phyloP scores from a whole-genome alignment of 2,888 invertebrate genomes.

The Agonopterix heracliana region DNA sequence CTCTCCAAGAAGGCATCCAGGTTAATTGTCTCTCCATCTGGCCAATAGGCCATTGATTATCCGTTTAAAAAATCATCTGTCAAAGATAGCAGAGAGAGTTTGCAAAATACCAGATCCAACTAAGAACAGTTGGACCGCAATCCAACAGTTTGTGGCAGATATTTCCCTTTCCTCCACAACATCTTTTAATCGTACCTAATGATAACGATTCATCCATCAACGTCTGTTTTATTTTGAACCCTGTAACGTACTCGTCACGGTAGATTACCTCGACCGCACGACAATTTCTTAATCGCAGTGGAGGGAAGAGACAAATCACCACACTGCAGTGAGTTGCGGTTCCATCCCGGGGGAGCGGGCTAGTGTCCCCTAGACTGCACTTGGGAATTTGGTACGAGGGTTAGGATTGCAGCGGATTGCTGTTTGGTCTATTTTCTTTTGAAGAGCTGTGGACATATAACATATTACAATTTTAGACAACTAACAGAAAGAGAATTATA shows the following conservation, averaged over 20 bases:
- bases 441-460: too few relatives aligned
- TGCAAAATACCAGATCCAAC: too few relatives aligned
- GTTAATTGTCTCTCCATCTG: too few relatives aligned
- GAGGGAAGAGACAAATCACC: conserved; percentile 63
- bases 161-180: neutral
- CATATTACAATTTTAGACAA: too few relatives aligned
- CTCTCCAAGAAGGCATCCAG: too few relatives aligned
- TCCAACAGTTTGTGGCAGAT: too few relatives aligned
- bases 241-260: conserved; percentile 11
- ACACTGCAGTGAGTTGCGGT: conserved; percentile 52
- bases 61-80: too few relatives aligned
- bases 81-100: too few relatives aligned
- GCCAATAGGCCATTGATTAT: too few relatives aligned
- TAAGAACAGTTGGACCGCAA: too few relatives aligned
- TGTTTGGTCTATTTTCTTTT: neutral
- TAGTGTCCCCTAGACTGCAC: conserved; percentile 29
- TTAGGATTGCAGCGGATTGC: neutral
- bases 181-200: neutral
- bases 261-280: conserved; percentile 18
- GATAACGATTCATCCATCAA: conserved; percentile 6
- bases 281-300: conserved; percentile 61
- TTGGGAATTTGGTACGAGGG: neutral
- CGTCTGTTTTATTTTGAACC: too few relatives aligned
- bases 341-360: conserved; percentile 33
- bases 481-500: too few relatives aligned